A percentile compares a stretch with the other conserved stretches of the same genome.
Evolutionary conservation across 1,140 invertebrate genomes (phyloP).

Genomic region (Drosophila teissieri): DNA sequence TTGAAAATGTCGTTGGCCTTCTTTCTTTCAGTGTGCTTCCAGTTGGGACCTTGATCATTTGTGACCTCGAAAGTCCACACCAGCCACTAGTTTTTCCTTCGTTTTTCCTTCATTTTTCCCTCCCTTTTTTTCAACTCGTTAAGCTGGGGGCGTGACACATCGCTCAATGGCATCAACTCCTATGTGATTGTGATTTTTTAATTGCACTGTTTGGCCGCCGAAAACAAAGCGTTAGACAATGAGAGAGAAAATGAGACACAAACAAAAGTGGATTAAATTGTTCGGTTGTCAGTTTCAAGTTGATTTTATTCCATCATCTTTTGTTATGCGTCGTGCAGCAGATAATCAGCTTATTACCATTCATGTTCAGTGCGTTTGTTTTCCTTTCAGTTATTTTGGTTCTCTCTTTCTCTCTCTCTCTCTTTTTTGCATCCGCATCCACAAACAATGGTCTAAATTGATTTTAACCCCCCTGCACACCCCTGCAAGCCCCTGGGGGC

Average conservation of each 20-base stretch:
- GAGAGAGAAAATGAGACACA: no score
- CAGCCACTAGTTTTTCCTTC: neutral
- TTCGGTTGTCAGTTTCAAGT: conserved; percentile 29
- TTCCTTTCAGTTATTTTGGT: neutral
- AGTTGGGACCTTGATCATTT: conserved; percentile 18
- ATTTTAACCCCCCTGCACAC: conserved; percentile 49
- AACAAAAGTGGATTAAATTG: conserved; percentile 10
- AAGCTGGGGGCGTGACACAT: conserved; percentile 18
- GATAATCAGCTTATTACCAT: conserved; percentile 51
- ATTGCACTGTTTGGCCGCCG: conserved; percentile 25
- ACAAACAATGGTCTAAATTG: conserved; percentile 60
- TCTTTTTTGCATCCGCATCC: neutral
- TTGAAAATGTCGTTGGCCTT: neutral
- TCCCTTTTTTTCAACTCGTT: conserved; percentile 1
- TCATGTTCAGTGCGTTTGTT: conserved; percentile 11
- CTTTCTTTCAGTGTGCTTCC: conserved; percentile 11
- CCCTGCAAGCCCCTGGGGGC: neutral
- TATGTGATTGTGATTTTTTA: conserved; percentile 52
- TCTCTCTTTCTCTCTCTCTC: no score
- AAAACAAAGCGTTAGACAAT: neutral
- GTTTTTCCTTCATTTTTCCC: neutral
- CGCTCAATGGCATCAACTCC: conserved; percentile 33
- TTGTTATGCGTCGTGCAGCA: conserved; percentile 6
- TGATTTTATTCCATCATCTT: conserved; percentile 32
- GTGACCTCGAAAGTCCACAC: conserved; percentile 13